Conservation (phyloP, 2,888 invertebrate species). For the Clunio marinus region DNA sequence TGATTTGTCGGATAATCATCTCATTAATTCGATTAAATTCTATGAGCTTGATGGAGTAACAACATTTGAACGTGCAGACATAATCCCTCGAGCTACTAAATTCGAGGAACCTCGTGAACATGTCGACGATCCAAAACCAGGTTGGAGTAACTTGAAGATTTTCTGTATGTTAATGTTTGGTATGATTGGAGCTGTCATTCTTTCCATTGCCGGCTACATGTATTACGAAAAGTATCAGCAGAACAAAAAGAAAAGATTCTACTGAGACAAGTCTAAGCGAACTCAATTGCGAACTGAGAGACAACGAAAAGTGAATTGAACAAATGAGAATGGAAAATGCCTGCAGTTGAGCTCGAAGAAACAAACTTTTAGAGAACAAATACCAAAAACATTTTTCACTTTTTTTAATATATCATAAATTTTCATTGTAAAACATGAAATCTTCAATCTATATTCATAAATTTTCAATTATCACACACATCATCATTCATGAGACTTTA, state of each 20-base stretch:
- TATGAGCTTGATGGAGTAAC: slow-evolving; percentile 75
- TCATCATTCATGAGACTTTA: slow-evolving; percentile 7
- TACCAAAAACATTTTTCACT: not conserved
- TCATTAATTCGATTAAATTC: slow-evolving; percentile 84
- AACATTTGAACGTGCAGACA: slow-evolving; percentile 75
- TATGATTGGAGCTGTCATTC: slow-evolving; percentile 75
- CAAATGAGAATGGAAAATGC: too few relatives aligned
- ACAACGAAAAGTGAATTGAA: slow-evolving; percentile 2
- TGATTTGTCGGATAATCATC: slow-evolving; percentile 94
- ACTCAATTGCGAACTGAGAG: not conserved
- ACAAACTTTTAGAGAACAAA: too few relatives aligned
- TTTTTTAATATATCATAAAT: not conserved
- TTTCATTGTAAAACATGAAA: not conserved
- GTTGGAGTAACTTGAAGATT: slow-evolving; percentile 85
- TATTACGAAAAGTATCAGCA: slow-evolving; percentile 73
- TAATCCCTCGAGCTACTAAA: slow-evolving; percentile 82
- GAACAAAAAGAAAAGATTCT: slow-evolving; percentile 39
- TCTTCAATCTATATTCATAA: not conserved
- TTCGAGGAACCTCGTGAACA: slow-evolving; percentile 91
- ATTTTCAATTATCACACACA: not conserved
- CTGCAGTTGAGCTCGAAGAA: not conserved
- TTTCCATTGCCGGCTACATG: slow-evolving; percentile 83
- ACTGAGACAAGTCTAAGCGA: slow-evolving; percentile 31
- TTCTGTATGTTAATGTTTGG: slow-evolving; percentile 82
- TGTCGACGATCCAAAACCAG: slow-evolving; percentile 80